Conservation (phyloP, 2,888 invertebrate species). For the Drosophila vallismaia region DNA sequence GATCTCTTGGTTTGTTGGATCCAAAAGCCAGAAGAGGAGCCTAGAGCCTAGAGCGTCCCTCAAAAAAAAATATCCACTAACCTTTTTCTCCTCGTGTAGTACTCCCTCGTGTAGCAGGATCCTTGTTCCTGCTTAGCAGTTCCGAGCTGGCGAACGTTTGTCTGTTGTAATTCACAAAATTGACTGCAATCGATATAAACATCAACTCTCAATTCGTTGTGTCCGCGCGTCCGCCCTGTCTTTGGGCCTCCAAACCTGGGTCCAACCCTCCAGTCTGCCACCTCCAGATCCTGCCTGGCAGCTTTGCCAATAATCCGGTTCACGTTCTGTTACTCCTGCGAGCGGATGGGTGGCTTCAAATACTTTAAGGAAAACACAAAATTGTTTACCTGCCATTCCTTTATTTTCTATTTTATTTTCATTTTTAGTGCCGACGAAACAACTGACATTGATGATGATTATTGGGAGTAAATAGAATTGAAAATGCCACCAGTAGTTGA, state of each 20-base stretch:
- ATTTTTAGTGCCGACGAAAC: constrained; percentile 74
- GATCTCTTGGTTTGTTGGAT: too few species aligned
- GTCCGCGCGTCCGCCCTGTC: constrained; percentile 12
- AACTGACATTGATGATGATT: constrained; percentile 82
- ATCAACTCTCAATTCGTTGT: constrained; percentile 67
- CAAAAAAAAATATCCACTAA: background rate
- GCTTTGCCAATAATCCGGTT: constrained; percentile 72
- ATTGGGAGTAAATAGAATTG: constrained; percentile 81
- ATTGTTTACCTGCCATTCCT: constrained; percentile 38
- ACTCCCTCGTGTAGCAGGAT: background rate
- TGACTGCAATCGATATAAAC: constrained; percentile 78
- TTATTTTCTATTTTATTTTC: constrained; percentile 52
- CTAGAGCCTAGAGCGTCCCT: too few species aligned
- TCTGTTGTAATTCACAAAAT: constrained; percentile 72
- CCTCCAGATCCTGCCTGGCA: constrained; percentile 19
- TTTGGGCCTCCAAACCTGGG: background rate
- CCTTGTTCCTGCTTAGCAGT: background rate
- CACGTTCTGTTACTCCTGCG: constrained; percentile 57
- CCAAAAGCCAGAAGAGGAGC: too few species aligned
- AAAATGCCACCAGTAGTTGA: constrained; percentile 60
- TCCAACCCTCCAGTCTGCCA: background rate
- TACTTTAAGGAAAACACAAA: constrained; percentile 24
- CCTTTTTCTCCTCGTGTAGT: background rate
- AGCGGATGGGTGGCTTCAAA: background rate
- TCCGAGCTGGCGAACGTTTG: constrained; percentile 22